These are phyloP conservation scores for Gallinago solitaria DNA, from an alignment of 2,797 vertebrate genomes.

Conservation along the genomic window DNA sequence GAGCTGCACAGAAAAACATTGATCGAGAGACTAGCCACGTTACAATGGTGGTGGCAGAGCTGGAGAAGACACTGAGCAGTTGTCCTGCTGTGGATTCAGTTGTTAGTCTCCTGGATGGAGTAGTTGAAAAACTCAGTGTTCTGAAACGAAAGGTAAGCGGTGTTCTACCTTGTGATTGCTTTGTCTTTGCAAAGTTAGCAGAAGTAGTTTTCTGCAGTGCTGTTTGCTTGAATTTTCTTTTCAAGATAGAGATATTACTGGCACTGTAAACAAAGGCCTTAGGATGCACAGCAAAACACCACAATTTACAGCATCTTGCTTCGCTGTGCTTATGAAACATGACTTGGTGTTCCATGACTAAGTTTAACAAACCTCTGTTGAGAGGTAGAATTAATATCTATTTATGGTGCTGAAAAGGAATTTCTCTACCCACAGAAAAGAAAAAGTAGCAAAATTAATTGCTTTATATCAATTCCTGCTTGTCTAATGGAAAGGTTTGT, in stretches of 20 bases:
- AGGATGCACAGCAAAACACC: background rate
- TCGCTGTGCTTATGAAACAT: background rate
- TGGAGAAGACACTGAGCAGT: slow-evolving; percentile 96
- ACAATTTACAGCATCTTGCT: background rate
- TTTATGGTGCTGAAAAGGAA: background rate
- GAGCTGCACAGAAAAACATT: slow-evolving; percentile 97
- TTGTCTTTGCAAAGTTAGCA: background rate
- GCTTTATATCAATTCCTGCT: background rate
- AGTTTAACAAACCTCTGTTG: background rate
- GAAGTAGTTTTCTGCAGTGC: background rate
- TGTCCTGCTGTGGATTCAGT: slow-evolving; percentile 97
- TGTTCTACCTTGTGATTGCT: background rate
- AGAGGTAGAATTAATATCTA: background rate
- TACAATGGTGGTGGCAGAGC: slow-evolving; percentile 97
- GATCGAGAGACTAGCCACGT: slow-evolving; percentile 98
- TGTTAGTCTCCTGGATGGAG: slow-evolving; percentile 94
- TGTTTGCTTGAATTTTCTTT: background rate
- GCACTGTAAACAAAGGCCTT: background rate
- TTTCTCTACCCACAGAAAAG: background rate
- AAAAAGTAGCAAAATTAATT: background rate
- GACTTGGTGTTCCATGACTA: background rate
- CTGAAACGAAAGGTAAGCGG: slow-evolving; percentile 91
- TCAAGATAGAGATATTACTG: background rate
- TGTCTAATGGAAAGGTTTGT: background rate
- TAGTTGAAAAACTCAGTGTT: slow-evolving; percentile 97